phyloP scores from a whole-genome alignment of 2,113 vertebrate species.

The Antechinus flavipes region DNA sequence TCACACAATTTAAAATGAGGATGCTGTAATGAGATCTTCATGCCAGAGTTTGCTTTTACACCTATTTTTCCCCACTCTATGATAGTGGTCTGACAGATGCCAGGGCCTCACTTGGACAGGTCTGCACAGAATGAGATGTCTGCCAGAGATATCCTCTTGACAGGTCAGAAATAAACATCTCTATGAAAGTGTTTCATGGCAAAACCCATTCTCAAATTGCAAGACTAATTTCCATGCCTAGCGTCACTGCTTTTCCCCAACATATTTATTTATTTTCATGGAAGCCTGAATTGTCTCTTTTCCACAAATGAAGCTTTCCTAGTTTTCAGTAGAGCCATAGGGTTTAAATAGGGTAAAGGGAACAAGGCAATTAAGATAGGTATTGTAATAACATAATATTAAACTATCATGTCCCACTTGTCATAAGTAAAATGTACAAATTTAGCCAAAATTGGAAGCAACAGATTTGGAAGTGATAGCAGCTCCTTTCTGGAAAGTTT shows the following conservation, averaged over 20 bases:
- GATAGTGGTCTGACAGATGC: slow-evolving; percentile 32
- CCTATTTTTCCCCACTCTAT: slow-evolving; percentile 3
- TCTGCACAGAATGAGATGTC: slow-evolving; percentile 35
- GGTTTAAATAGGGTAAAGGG: neutral
- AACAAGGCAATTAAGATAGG: slow-evolving; percentile 4
- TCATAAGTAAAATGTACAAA: slow-evolving; percentile 8
- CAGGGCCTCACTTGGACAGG: neutral
- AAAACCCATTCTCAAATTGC: slow-evolving; percentile 37
- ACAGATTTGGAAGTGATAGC: slow-evolving; percentile 19
- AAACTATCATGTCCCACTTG: neutral
- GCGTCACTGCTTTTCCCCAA: neutral
- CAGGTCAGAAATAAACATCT: slow-evolving; percentile 59
- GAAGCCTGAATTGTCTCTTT: slow-evolving; percentile 40
- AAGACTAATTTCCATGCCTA: neutral
- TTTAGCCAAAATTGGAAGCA: slow-evolving; percentile 34
- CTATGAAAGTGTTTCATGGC: slow-evolving; percentile 36
- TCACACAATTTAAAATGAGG: neutral
- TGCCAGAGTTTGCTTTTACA: slow-evolving; percentile 16
- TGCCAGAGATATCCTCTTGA: slow-evolving; percentile 16
- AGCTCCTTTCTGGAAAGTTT: slow-evolving; percentile 35
- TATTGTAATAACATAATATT: slow-evolving; percentile 40
- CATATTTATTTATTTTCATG: neutral
- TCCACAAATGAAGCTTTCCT: neutral
- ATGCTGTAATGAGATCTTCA: slow-evolving; percentile 36
- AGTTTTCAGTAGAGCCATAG: neutral